Evolutionary conservation across 2,797 vertebrate genomes (phyloP), one percentile per base, ranked within the genome.

Genomic region (Scleropages formosus): DNA sequence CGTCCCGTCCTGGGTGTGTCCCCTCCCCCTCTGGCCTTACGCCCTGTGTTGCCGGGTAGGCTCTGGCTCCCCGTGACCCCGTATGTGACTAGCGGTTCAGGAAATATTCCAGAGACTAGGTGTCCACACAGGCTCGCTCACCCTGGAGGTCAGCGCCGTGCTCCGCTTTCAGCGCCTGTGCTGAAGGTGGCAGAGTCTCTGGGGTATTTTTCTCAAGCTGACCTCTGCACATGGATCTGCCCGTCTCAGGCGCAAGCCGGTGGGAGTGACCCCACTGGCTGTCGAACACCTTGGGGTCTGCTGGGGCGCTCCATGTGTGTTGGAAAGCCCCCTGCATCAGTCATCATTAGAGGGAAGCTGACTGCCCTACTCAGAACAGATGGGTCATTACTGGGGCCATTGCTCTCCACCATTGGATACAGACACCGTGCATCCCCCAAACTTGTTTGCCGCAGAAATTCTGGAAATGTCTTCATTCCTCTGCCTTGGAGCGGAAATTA

Each of bases 341-440:
- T 94, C 93, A 93, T 93, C 92, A 93, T 94, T 94, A 94, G 87
- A 89, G 88, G 84, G 89, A 49, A 91, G 80, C 84, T 86, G 77
- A 88, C 73, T 53, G 64, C 90, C 85, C 87, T 84, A 83, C 87
- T 78, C 84, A 85, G 88, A 93, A 90, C 93, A 94, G 91, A 94
- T 94, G 92, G 92, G 87, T 90, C 89, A 82, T 93, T 92, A 94
- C 73, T 87, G 86, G 80, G 78, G 82, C 83, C 80, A 67, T 71
- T 26, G 51, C 51, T 71, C 51, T 71, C 15, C 88, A 87, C 89
- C 88, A 89, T n/a, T 44, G 22, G 26, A 68, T 39, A 39, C 11
- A 22, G 24, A 18, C 69, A 27, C 58, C 10, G 15, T 18, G 51
- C 9, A 24, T 46, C 22, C 44, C 51, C 4, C 24, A 27, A 27